Evolutionary conservation across 2,797 vertebrate genomes (phyloP), one percentile per base, ranked within the genome.

Genomic region (Eulemur coronatus): DNA sequence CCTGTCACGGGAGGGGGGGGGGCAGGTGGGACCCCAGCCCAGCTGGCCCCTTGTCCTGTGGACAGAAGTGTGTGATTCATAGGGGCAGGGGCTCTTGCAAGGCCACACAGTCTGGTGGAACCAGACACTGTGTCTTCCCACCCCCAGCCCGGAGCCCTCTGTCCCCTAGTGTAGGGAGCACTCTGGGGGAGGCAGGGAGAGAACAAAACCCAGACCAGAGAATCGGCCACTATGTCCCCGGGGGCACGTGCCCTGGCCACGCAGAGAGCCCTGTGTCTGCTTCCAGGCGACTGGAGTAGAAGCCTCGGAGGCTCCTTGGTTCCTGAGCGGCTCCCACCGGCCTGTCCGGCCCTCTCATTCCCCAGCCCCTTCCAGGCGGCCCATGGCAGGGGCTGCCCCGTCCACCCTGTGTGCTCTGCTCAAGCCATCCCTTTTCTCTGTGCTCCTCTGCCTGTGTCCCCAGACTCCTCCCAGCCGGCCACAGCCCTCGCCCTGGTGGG

Each of bases 11-110:
- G n/a, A 3, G 33, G 18, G 10, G 48, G 9, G 10, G 2, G 33
- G 43, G 43, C 1, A 43, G 43, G 43, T 7, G 43, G 43, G 70
- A 63, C 50, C 35, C 76, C 4, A 0, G 7, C 52, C 35, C 11
- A 0, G 18, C 48, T 2, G 2, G 48, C 20, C 24, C 35, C 13
- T 26, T 1, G 0, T 46, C 18, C 35, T 55, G 43, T 15, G 17
- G 55, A 35, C 4, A 15, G 70, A 55, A 38, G 4, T 48, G 33
- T 41, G 43, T 0, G 3, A 20, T 33, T 75, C 10, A 20, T 2
- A 7, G 35, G 35, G 3, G 2, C 9, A 1, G 6, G 24, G 46
- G 22, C 9, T 18, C 4, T 30, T 0, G 4, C 0, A 0, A 20
- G 70, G 20, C 35, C 18, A 5, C 13, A 1, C 48, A 15, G 50